Base-by-base conservation (phyloP, 2,113 vertebrate genomes). In the Heterotilapia buettikoferi region DNA sequence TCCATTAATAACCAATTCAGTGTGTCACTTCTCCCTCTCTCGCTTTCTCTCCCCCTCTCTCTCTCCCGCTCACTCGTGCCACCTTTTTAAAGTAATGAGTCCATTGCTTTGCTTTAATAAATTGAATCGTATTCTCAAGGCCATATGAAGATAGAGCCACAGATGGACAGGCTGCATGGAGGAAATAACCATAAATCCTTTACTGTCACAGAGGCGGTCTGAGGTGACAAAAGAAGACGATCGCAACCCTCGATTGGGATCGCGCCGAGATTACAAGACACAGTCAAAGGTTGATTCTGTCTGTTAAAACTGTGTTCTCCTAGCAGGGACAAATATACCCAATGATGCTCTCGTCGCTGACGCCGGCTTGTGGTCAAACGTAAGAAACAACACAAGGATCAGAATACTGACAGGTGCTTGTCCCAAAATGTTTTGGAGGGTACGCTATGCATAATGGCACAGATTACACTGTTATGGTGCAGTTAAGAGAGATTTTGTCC, bases 1-100 rank as follows among this genome's bases (percentile, higher is more conserved):
- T 98, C 98, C 98, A 99, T 99, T 99, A 99, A 99, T 99, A 99
- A 99, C 98, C 98, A 98, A 99, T 99, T 98, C 98, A 97, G 97
- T 97, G 98, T 99, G 98, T 99, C 98, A 98, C 98, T 98, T 97
- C 91, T 91, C 86, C 78, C 92, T 59, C 85, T 80, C 87, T 71
- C 85, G 14, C 83, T 73, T 38, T 38, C 33, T 38, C 61, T 21
- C 61, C 79, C 61, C 89, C 80, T 80, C 85, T 54, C 92, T 80
- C 85, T 83, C 92, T 80, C 88, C 71, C 2, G 63, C 63, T 68
- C 11, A 11, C 89, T 92, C 89, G 88, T 54, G 97, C 97, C 97
- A 97, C 97, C 97, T 97, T 97, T 98, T 97, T 98, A 97, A 98
- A 99, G 99, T 99, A 99, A 99, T 99, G 98, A 99, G 97, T 96